A percentile compares a stretch with the other conserved stretches of the same genome.
These are phyloP conservation scores for Orientallactaga sibirica DNA, from an alignment of 2,797 vertebrate species.

Conservation along the genomic window DNA sequence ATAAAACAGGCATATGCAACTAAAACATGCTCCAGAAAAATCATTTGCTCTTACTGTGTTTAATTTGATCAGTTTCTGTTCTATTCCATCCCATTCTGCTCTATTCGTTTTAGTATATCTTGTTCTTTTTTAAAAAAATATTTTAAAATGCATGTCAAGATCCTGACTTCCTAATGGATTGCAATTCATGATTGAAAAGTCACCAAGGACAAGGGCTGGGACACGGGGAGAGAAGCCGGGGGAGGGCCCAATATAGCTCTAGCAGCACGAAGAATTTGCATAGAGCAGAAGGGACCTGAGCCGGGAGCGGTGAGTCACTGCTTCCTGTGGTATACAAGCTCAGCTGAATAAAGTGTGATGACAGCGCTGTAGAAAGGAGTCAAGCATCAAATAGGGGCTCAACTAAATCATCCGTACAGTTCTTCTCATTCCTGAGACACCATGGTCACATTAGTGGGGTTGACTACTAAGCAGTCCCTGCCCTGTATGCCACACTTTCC, in stretches of 20 bases:
- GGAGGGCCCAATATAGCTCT: background rate
- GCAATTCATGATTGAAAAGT: conserved; percentile 22
- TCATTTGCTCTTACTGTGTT: background rate
- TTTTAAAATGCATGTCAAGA: background rate
- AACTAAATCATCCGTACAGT: background rate
- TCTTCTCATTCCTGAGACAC: background rate
- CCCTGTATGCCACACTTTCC: background rate
- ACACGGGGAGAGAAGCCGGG: too few relatives aligned
- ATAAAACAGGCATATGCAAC: background rate
- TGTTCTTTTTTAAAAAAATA: background rate
- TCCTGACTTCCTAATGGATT: background rate
- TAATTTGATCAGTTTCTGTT: background rate
- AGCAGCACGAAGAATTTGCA: background rate
- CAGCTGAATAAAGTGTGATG: background rate
- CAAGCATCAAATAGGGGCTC: background rate
- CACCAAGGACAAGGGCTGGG: background rate
- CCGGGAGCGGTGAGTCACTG: background rate
- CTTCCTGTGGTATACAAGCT: background rate
- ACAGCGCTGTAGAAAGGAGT: background rate
- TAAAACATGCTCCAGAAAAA: background rate
- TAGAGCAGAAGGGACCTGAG: background rate
- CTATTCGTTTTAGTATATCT: background rate
- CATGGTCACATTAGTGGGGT: background rate
- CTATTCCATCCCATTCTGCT: background rate
- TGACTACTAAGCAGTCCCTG: background rate